phyloP scores from a whole-genome alignment of 2,888 invertebrate genomes.

The Acanthosepion esculentum region DNA sequence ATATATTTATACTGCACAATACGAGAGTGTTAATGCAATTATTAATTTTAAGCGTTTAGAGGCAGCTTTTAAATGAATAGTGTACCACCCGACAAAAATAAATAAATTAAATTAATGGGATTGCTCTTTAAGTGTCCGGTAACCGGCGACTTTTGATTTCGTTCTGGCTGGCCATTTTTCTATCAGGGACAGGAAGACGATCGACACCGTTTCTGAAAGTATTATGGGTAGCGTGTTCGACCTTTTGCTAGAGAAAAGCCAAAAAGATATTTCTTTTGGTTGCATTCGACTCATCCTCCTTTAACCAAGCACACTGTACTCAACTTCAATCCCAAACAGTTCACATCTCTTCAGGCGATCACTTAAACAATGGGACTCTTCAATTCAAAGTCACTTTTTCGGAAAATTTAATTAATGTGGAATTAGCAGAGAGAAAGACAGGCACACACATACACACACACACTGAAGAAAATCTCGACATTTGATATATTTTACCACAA shows the following conservation, averaged over 20 bases:
- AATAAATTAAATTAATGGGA: not conserved
- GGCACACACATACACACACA: too few relatives aligned
- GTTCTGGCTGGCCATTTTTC: not conserved
- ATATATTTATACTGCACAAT: too few relatives aligned
- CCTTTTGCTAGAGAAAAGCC: not conserved
- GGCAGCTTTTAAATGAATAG: too few relatives aligned
- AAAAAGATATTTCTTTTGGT: not conserved
- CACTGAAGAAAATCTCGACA: not conserved
- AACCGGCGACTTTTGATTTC: not conserved
- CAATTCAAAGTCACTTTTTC: not conserved
- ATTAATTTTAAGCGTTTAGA: too few relatives aligned
- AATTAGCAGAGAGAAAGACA: not conserved
- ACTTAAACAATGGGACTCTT: slow-evolving; percentile 16
- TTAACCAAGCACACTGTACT: not conserved
- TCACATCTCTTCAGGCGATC: not conserved
- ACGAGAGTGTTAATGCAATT: too few relatives aligned
- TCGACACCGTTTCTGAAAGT: not conserved
- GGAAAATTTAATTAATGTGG: slow-evolving; percentile 7
- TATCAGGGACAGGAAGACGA: not conserved
- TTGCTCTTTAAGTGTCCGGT: not conserved
- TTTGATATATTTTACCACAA: not conserved
- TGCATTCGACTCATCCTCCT: slow-evolving; percentile 20
- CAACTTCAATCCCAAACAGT: not conserved
- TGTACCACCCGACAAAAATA: not conserved
- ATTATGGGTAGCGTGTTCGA: slow-evolving; percentile 33